Percentiles rank a stretch among this genome's conserved stretches.
Conservation (phyloP, 2,113 vertebrate species). For the Lampris incognitus region DNA sequence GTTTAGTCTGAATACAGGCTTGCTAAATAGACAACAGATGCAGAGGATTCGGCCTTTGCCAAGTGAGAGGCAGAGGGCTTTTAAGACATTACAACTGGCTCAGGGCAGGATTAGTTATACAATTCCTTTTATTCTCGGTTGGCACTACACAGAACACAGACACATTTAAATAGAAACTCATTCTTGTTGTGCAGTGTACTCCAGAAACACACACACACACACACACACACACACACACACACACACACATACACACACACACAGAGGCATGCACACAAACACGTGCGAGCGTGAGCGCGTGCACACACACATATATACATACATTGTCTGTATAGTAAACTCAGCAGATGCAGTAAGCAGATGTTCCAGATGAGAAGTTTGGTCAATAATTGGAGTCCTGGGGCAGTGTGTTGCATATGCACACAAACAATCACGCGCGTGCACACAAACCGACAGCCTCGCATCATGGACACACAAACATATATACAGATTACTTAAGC, state of each 20-base stretch:
- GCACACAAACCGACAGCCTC: slow-evolving; percentile 9
- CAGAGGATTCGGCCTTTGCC: slow-evolving; percentile 5
- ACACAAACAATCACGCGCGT: slow-evolving; percentile 17
- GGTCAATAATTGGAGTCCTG: slow-evolving; percentile 65
- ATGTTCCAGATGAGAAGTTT: slow-evolving; percentile 61
- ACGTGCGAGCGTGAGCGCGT: background rate
- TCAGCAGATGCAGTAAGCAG: slow-evolving; percentile 67
- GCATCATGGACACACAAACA: slow-evolving; percentile 4
- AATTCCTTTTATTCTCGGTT: too few relatives aligned
- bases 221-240: background rate
- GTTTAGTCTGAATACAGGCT: slow-evolving; percentile 18
- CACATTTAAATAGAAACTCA: too few relatives aligned
- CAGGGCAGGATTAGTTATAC: too few relatives aligned
- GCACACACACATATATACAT: slow-evolving; percentile 8
- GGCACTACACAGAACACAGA: too few relatives aligned
- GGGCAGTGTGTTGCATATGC: slow-evolving; percentile 28
- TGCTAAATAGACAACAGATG: background rate
- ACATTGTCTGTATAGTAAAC: background rate
- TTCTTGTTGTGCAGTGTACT: too few relatives aligned
- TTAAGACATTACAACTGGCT: background rate
- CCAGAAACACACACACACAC: background rate
- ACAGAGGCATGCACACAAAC: background rate
- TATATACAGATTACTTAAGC: slow-evolving; percentile 1
- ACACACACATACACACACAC: background rate
- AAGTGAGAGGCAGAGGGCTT: background rate